A percentile compares a stretch with the other conserved stretches of the same genome.
Evolutionary conservation across 2,888 invertebrate species (phyloP).

Genomic region (Drosophila kuntzei): DNA sequence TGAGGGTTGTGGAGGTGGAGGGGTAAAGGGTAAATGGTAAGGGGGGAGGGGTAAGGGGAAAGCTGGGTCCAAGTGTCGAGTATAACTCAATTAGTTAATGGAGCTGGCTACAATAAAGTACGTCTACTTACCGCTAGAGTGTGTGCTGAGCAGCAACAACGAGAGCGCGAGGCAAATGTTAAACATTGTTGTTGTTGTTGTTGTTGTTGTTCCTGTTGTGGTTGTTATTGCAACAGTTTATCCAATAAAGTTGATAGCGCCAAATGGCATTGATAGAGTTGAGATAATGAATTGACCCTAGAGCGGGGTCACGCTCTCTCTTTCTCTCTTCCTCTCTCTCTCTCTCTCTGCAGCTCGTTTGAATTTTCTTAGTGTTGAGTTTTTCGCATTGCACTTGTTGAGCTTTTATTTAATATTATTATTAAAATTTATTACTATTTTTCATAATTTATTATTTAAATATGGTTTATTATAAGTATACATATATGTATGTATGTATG

Average conservation of each 20-base stretch:
- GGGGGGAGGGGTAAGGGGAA: not conserved
- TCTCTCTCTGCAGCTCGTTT: not conserved
- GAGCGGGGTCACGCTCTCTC: not conserved
- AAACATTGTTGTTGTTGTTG: conserved; percentile 34
- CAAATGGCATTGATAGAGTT: conserved; percentile 32
- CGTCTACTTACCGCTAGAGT: conserved; percentile 48
- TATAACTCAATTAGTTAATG: conserved; percentile 64
- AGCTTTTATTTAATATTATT: conserved; percentile 9
- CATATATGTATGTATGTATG: too few species aligned
- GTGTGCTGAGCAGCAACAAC: conserved; percentile 40
- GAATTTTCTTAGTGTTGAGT: not conserved
- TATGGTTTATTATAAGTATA: not conserved
- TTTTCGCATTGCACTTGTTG: conserved; percentile 10
- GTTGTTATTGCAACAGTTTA: conserved; percentile 28
- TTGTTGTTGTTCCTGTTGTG: conserved; percentile 1
- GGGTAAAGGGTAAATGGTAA: not conserved
- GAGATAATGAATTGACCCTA: not conserved
- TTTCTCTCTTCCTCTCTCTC: not conserved
- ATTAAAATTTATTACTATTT: not conserved
- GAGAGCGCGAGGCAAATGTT: conserved; percentile 39
- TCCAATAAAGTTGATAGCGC: conserved; percentile 14
- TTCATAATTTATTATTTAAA: conserved; percentile 2
- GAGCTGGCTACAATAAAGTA: conserved; percentile 31
- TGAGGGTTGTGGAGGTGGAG: not conserved
- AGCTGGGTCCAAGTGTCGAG: conserved; percentile 1